Base-by-base conservation (phyloP, 2,797 vertebrate genomes). In the Peromyscus aztecus region DNA sequence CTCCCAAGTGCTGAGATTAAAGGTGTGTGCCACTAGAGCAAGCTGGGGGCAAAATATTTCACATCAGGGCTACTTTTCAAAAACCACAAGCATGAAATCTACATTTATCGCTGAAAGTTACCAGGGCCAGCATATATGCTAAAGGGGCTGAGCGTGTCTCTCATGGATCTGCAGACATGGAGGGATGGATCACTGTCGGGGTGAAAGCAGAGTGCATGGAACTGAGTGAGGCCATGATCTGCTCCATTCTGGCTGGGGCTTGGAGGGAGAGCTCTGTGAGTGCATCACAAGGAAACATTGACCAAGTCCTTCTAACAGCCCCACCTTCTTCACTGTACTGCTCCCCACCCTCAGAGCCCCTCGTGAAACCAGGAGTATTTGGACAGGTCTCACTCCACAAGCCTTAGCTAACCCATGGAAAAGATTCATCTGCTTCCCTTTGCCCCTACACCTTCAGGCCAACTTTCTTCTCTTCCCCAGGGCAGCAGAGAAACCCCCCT, bases 221-320 rank as follows among this genome's bases (percentile, higher is more conserved):
- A 37, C 27, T 3, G 27, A 92, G 46, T 76, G 94, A 95, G 55
- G 76, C 63, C 40, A 17, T 11, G 65, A 94, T 89, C 80, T 94
- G 52, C 49, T 80, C 92, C 49, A 61, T 14, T 40, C 55, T 57
- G 55, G 12, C 1, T 83, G 57, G 81, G 24, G 37, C n/a, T n/a
- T 23, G n/a, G 55, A 55, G 19, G 6, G 55, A 55, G 29, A 57
- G 2, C 80, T 19, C 43, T 71, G 73, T n/a, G 59, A 3, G 6
- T 61, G 46, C 34, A 43, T 37, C 21, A 12, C 88, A 76, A 95
- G 89, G 61, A 52, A 34, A 71, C 7, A 37, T 10, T 34, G 34
- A 40, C 11, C 0, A 19, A 57, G 52, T 40, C 17, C 49, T 31
- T 40, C 59, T n/a, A 76, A 73, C 24, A 65, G 23, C 6, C 8